Percentiles rank a stretch among this genome's conserved stretches.
phyloP scores from a whole-genome alignment of 2,888 invertebrate species.

The Apodemia mormo region DNA sequence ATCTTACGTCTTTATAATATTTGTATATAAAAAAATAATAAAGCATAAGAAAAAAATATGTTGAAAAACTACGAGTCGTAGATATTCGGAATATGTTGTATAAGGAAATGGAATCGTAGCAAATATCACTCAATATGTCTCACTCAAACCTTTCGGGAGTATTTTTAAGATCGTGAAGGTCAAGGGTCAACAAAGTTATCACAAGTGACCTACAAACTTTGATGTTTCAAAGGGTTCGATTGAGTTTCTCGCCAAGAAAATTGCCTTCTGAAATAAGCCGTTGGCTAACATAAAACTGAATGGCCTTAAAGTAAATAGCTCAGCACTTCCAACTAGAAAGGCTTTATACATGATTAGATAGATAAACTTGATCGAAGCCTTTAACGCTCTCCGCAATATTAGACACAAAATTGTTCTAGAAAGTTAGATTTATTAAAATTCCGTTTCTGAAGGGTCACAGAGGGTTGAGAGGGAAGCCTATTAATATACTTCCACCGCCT shows the following conservation, averaged over 20 bases:
- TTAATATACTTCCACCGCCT: too few relatives aligned
- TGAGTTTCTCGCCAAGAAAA: background rate
- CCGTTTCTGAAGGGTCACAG: too few relatives aligned
- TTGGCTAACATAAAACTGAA: conserved; percentile 8
- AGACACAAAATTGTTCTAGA: background rate
- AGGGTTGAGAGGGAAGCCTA: too few relatives aligned
- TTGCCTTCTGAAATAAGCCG: conserved; percentile 7
- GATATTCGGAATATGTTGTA: too few relatives aligned
- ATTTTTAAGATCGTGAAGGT: background rate
- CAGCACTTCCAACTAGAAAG: background rate
- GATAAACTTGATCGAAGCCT: background rate
- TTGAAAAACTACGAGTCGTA: too few relatives aligned
- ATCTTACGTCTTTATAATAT: too few relatives aligned
- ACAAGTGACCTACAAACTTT: conserved; percentile 9
- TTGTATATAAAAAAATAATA: too few relatives aligned
- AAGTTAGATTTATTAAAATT: too few relatives aligned
- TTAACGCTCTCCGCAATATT: background rate
- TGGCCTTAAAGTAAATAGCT: conserved; percentile 8
- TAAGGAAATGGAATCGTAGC: background rate
- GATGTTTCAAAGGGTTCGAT: conserved; percentile 8
- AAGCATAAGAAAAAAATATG: too few relatives aligned
- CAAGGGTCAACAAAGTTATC: background rate
- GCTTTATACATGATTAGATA: conserved; percentile 13
- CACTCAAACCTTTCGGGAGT: background rate
- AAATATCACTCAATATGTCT: background rate